phyloP scores from a whole-genome alignment of 1,140 invertebrate species.

The Batillaria attramentaria region DNA sequence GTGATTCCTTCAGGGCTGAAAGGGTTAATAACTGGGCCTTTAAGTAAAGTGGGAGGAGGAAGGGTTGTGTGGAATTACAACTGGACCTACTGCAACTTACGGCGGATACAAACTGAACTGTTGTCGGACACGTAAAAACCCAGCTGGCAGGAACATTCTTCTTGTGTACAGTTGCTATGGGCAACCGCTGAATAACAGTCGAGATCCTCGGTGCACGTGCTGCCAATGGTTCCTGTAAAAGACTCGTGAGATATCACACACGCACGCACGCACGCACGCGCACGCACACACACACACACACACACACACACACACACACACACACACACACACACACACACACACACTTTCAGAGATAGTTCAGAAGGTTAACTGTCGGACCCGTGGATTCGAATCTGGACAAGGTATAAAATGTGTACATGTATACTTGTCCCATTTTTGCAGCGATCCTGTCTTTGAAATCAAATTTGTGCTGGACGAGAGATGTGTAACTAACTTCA shows the following conservation, averaged over 20 bases:
- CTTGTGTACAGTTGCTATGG: not conserved
- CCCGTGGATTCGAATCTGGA: too few relatives aligned
- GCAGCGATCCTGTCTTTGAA: too few relatives aligned
- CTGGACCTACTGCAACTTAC: too few relatives aligned
- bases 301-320: slow-evolving; percentile 6
- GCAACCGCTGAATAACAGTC: not conserved
- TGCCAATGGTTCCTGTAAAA: not conserved
- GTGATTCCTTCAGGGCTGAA: too few relatives aligned
- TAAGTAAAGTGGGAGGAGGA: too few relatives aligned
- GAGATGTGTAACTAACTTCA: too few relatives aligned
- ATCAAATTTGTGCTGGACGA: too few relatives aligned
- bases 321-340: slow-evolving; percentile 16
- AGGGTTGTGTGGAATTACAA: too few relatives aligned
- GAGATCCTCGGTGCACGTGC: not conserved
- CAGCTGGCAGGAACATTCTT: not conserved
- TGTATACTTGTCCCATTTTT: too few relatives aligned
- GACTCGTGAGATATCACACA: not conserved
- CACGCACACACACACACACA: not conserved
- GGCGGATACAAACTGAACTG: not conserved
- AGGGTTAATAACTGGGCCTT: too few relatives aligned
- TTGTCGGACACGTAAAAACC: not conserved
- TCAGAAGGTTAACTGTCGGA: too few relatives aligned
- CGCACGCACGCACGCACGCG: not conserved
- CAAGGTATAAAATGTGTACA: too few relatives aligned
- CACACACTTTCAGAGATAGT: slow-evolving; percentile 3